Conservation (phyloP, 2,113 vertebrate genomes). For the Chamaetylas fuelleborni region DNA sequence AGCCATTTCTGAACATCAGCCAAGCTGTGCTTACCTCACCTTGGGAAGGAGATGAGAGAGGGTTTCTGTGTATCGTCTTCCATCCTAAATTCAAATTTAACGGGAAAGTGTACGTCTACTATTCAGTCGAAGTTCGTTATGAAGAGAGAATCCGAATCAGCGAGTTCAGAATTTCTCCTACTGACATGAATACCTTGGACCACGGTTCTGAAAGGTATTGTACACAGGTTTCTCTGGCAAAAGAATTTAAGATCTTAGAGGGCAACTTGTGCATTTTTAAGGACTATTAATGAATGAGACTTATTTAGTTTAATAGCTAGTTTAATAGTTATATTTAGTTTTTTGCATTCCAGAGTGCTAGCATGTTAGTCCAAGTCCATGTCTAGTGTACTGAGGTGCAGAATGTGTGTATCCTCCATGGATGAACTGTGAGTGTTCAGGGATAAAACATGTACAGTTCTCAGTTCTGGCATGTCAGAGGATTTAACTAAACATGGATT, state of each 20-base stretch:
- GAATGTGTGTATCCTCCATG: accelerated
- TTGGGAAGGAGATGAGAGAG: slow-evolving; percentile 95
- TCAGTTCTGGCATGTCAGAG: background rate
- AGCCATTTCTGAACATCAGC: slow-evolving; percentile 90
- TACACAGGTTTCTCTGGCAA: background rate
- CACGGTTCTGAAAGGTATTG: slow-evolving; percentile 90
- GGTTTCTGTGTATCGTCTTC: slow-evolving; percentile 90
- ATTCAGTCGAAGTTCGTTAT: slow-evolving; percentile 83
- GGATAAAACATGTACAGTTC: background rate
- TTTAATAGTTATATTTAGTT: no score
- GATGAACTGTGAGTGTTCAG: background rate
- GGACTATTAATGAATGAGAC: background rate
- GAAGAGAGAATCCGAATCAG: slow-evolving; percentile 93
- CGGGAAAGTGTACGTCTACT: slow-evolving; percentile 91
- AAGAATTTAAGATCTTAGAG: background rate
- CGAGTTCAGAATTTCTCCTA: slow-evolving; percentile 86
- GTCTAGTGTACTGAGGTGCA: background rate
- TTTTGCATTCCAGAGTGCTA: background rate
- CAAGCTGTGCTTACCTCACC: slow-evolving; percentile 88
- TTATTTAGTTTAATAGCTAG: background rate
- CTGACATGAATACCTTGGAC: slow-evolving; percentile 87
- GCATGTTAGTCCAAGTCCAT: background rate
- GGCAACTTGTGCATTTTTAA: background rate
- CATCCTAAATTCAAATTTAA: slow-evolving; percentile 88
- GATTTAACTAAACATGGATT: background rate